These are phyloP conservation scores for Andrena bucephala DNA, from an alignment of 2,888 invertebrate genomes.

Conservation along the genomic window DNA sequence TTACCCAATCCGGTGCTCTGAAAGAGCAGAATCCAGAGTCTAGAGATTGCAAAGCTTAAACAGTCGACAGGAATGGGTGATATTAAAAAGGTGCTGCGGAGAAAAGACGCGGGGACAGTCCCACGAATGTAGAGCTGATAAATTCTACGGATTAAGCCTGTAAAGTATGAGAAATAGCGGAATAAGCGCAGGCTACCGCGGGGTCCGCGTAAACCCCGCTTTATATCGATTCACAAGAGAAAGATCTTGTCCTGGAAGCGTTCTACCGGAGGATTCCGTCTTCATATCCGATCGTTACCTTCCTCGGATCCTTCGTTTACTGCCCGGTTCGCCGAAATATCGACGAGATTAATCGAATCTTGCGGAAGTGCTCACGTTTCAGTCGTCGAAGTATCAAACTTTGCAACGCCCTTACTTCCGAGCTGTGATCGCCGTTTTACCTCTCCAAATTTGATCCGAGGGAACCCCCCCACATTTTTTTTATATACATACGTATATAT, in stretches of 20 bases:
- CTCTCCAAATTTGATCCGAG: neutral
- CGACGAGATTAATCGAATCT: slow-evolving; percentile 10
- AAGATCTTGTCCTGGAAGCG: slow-evolving; percentile 12
- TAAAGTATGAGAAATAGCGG: slow-evolving; percentile 73
- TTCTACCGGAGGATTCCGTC: slow-evolving; percentile 1
- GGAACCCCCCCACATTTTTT: neutral
- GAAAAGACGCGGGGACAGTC: slow-evolving; percentile 16
- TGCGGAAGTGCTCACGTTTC: neutral
- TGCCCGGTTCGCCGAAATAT: neutral
- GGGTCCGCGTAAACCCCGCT: slow-evolving; percentile 17
- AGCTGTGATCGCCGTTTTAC: neutral
- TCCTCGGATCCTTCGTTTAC: slow-evolving; percentile 19
- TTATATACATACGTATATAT: neutral
- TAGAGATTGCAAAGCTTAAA: neutral
- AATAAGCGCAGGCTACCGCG: slow-evolving; percentile 52
- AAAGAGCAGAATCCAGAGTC: neutral
- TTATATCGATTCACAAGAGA: slow-evolving; percentile 48
- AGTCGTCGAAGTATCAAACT: neutral
- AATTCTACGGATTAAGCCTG: slow-evolving; percentile 73
- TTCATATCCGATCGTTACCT: slow-evolving; percentile 14
- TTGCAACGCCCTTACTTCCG: neutral
- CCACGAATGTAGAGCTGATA: slow-evolving; percentile 69
- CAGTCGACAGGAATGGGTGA: neutral
- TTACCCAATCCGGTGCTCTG: neutral
- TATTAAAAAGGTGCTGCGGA: slow-evolving; percentile 7